A percentile compares a stretch with the other conserved stretches of the same genome.
Conservation (phyloP, 2,888 invertebrate species). For the Synanthedon andrenaeformis region DNA sequence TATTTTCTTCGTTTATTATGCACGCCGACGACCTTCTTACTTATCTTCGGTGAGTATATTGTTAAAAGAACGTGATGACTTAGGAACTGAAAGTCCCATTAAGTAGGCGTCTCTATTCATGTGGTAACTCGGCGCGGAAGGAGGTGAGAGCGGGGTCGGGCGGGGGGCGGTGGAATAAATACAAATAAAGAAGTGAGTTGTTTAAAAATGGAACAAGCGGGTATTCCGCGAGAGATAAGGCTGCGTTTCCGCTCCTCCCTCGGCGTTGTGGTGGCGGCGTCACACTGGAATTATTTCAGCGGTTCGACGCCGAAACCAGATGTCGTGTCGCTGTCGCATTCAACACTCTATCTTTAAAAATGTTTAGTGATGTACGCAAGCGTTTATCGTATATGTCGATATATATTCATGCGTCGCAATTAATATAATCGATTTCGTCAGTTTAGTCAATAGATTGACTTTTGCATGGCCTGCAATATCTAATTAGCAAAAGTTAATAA, state of each 20-base stretch:
- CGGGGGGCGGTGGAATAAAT: constrained; percentile 39
- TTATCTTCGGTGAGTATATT: constrained; percentile 53
- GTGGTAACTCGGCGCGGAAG: constrained; percentile 39
- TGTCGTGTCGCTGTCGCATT: constrained; percentile 61
- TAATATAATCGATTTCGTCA: too few species aligned
- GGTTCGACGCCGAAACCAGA: constrained; percentile 60
- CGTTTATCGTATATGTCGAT: not conserved
- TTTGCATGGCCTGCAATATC: too few species aligned
- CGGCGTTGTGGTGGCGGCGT: constrained; percentile 15
- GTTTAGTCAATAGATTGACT: too few species aligned
- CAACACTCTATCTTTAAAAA: constrained; percentile 68
- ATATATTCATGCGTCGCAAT: not conserved
- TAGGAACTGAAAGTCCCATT: constrained; percentile 69
- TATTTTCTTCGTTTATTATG: constrained; percentile 66
- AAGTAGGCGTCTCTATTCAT: constrained; percentile 66
- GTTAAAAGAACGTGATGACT: constrained; percentile 66
- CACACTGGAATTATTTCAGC: constrained; percentile 64
- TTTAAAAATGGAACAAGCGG: constrained; percentile 69
- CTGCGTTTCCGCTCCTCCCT: constrained; percentile 61
- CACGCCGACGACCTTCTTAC: constrained; percentile 51
- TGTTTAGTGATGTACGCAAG: constrained; percentile 37
- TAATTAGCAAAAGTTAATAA: too few species aligned
- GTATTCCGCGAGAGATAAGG: constrained; percentile 65
- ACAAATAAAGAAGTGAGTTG: constrained; percentile 69
- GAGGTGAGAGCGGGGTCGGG: constrained; percentile 31